Evolutionary conservation across 2,888 invertebrate genomes (phyloP).

Genomic region (Clusia tigrina): DNA sequence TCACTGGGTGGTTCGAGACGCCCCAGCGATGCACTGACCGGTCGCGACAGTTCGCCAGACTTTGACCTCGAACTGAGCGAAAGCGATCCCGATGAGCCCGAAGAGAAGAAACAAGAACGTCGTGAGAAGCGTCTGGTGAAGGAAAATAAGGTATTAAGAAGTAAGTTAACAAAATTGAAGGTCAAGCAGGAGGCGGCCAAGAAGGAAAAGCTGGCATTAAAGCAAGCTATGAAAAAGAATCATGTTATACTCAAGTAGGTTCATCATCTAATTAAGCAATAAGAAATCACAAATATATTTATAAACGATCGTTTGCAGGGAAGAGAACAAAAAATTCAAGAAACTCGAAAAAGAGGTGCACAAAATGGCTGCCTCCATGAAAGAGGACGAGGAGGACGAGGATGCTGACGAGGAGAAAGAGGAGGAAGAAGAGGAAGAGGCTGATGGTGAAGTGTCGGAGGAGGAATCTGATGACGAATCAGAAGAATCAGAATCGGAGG

Average conservation of each 20-base stretch:
- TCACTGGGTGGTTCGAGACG: constrained; percentile 57
- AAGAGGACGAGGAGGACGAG: constrained; percentile 77
- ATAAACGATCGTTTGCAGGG: constrained; percentile 62
- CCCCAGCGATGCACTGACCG: constrained; percentile 59
- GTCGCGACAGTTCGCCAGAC: constrained; percentile 70
- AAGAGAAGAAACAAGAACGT: constrained; percentile 71
- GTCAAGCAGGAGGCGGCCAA: constrained; percentile 77
- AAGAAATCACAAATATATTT: neutral
- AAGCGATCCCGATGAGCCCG: constrained; percentile 73
- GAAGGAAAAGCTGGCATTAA: constrained; percentile 79
- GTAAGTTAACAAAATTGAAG: constrained; percentile 67
- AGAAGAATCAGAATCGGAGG: constrained; percentile 74
- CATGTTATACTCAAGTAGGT: constrained; percentile 75
- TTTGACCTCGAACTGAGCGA: constrained; percentile 70
- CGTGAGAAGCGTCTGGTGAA: constrained; percentile 73
- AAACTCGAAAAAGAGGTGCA: constrained; percentile 86
- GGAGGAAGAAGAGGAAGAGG: constrained; percentile 65
- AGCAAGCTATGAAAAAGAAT: constrained; percentile 83
- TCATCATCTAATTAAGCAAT: neutral
- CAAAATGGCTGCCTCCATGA: constrained; percentile 90
- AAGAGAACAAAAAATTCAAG: constrained; percentile 84
- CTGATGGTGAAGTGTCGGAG: constrained; percentile 54
- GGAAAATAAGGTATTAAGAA: constrained; percentile 61
- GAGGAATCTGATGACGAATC: constrained; percentile 64
- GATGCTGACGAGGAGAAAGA: constrained; percentile 75